phyloP scores from a whole-genome alignment of 92 coral and sea anemone genomes.

The Metridium senile region DNA sequence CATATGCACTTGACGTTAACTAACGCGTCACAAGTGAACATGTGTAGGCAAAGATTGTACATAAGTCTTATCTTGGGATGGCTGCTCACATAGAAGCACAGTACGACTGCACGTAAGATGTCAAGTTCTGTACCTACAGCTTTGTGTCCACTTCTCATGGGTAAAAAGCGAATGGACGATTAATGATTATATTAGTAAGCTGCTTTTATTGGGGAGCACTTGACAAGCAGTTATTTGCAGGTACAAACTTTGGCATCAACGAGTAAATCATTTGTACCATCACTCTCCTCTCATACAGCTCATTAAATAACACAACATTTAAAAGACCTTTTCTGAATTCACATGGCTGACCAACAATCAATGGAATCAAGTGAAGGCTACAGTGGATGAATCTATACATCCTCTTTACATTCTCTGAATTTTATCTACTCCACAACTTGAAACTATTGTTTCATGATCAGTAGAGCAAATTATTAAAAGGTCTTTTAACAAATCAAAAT shows the following conservation, averaged over 20 bases:
- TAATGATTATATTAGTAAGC: not conserved
- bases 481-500: too few relatives aligned
- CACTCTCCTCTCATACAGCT: not conserved
- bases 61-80: slow-evolving; percentile 42
- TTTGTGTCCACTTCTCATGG: not conserved
- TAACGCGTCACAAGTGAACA: not conserved
- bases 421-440: too few relatives aligned
- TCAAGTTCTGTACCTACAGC: slow-evolving; percentile 26
- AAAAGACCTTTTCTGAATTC: too few relatives aligned
- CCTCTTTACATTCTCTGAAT: too few relatives aligned
- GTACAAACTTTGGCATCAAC: slow-evolving; percentile 30
- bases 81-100: slow-evolving; percentile 10
- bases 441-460: too few relatives aligned
- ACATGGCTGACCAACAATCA: too few relatives aligned
- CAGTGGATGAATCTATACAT: too few relatives aligned
- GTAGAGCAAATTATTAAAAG: too few relatives aligned
- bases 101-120: slow-evolving; percentile 27
- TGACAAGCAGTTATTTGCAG: not conserved
- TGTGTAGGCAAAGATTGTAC: slow-evolving; percentile 20
- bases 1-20: not conserved
- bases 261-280: too few relatives aligned
- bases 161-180: not conserved
- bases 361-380: too few relatives aligned
- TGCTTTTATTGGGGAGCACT: not conserved
- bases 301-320: not conserved